A percentile compares a stretch with the other conserved stretches of the same genome.
Conservation (phyloP, 2,797 vertebrate genomes). For the Chiroxiphia lanceolata region DNA sequence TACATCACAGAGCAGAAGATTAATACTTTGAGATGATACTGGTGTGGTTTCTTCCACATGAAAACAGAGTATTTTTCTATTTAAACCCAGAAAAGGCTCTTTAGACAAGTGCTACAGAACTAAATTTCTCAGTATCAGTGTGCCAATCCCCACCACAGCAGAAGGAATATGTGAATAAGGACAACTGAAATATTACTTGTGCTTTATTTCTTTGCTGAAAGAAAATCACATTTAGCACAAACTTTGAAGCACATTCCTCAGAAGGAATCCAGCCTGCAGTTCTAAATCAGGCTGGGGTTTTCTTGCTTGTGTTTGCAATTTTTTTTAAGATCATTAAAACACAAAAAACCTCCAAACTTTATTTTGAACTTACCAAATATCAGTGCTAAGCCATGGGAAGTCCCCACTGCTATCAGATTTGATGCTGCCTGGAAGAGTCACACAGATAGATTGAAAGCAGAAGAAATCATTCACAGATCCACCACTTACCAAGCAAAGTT, state of each 20-base stretch:
- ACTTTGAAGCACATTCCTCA: not conserved
- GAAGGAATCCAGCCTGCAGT: not conserved
- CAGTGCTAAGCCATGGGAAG: conserved; percentile 93
- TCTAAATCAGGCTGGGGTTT: not conserved
- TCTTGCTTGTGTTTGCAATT: not conserved
- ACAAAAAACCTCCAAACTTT: not conserved
- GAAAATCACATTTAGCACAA: not conserved
- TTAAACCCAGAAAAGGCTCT: not conserved
- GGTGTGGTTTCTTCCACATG: not conserved
- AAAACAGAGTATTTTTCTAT: not conserved
- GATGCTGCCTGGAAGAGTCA: conserved; percentile 84
- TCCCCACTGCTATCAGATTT: conserved; percentile 93
- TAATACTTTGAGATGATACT: not conserved
- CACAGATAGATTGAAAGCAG: not conserved
- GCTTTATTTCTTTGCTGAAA: not conserved
- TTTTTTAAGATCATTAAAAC: not conserved
- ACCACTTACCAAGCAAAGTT: not conserved
- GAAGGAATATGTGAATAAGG: not conserved
- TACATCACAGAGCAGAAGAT: not conserved
- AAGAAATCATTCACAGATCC: not conserved
- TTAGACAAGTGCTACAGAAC: not conserved
- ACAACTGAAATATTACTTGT: not conserved
- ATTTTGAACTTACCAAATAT: conserved; percentile 89
- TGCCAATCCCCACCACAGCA: not conserved
- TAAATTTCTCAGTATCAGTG: not conserved